phyloP scores from a whole-genome alignment of 2,113 vertebrate species.

The Fregata magnificens region DNA sequence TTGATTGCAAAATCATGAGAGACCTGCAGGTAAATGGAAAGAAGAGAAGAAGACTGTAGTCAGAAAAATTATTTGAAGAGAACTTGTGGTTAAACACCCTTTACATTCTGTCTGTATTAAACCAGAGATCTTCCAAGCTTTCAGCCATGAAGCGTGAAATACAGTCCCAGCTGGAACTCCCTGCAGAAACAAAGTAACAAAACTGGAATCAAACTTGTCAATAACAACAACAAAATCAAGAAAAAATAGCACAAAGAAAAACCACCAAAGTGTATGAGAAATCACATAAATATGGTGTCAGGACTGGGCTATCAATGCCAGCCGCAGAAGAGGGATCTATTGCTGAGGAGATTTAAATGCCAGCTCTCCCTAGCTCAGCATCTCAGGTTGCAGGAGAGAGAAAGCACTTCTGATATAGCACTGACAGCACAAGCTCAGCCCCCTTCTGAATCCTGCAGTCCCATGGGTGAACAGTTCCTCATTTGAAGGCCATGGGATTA shows the following conservation, averaged over 20 bases:
- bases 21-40: constrained; percentile 76
- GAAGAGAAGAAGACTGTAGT: constrained; percentile 41
- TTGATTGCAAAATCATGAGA: constrained; percentile 98
- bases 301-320: not conserved
- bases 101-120: constrained; percentile 26
- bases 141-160: constrained; percentile 11
- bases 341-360: not conserved
- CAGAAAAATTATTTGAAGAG: constrained; percentile 10
- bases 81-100: constrained; percentile 1
- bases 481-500: not conserved
- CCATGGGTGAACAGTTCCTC: not conserved
- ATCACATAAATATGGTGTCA: not conserved
- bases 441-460: not conserved
- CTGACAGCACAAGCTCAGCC: not conserved
- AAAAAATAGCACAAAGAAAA: not conserved
- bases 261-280: not conserved
- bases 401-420: not conserved
- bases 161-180: not conserved
- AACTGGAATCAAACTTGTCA: constrained; percentile 22
- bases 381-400: not conserved
- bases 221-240: not conserved
- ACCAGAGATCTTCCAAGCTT: constrained; percentile 33
- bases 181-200: not conserved
- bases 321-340: not conserved
- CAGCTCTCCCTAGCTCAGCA: not conserved